Percentiles rank a stretch among this genome's conserved stretches.
Evolutionary conservation across 2,888 invertebrate genomes (phyloP).

Genomic region (Leptarthrus brevirostris): DNA sequence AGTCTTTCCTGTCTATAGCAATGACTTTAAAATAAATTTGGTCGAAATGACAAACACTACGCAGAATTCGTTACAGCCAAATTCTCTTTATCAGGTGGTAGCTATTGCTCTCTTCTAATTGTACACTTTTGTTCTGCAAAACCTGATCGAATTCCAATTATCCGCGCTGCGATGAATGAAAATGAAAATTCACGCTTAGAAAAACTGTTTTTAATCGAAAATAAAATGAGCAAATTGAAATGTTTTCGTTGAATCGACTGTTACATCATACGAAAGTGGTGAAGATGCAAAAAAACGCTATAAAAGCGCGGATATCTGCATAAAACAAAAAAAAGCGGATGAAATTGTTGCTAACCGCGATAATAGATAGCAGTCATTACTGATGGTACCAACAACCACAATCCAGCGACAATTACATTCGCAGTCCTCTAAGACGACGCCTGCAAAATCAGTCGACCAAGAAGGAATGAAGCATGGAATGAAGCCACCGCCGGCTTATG

Average conservation of each 20-base stretch:
- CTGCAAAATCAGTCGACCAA: slow-evolving; percentile 22
- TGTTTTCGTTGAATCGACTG: not conserved
- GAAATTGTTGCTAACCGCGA: slow-evolving; percentile 27
- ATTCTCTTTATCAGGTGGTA: too few relatives aligned
- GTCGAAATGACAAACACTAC: too few relatives aligned
- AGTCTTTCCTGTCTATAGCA: too few relatives aligned
- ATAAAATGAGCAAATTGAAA: slow-evolving; percentile 10
- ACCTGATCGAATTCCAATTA: not conserved
- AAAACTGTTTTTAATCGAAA: slow-evolving; percentile 23
- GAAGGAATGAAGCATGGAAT: slow-evolving; percentile 16
- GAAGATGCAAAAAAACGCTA: not conserved
- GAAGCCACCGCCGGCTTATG: slow-evolving; percentile 9
- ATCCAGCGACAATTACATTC: slow-evolving; percentile 25
- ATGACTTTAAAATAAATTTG: too few relatives aligned
- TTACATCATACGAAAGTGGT: slow-evolving; percentile 25
- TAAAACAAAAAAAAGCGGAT: slow-evolving; percentile 6
- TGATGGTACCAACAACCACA: slow-evolving; percentile 34
- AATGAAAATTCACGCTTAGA: slow-evolving; percentile 41
- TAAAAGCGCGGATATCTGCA: not conserved
- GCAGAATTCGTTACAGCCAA: too few relatives aligned
- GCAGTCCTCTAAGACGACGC: slow-evolving; percentile 1
- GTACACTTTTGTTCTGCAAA: not conserved
- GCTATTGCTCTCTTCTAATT: not conserved
- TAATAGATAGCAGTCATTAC: slow-evolving; percentile 20
- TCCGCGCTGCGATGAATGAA: slow-evolving; percentile 6